Evolutionary conservation across 2,888 invertebrate species (phyloP).

Genomic region (Morpho achilles): DNA sequence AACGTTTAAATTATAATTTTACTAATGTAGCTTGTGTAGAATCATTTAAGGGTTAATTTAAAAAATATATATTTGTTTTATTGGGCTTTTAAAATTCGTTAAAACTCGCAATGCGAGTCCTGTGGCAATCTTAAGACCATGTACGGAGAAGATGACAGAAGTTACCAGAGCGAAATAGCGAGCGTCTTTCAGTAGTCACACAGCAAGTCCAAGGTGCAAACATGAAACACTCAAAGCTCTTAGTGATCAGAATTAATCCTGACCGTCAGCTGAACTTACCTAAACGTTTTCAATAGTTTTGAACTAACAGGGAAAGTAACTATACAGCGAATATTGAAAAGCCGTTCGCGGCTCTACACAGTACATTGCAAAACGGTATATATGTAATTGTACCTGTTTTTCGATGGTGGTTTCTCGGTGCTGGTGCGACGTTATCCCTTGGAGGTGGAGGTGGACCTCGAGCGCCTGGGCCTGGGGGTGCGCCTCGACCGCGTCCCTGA

Average conservation of each 20-base stretch:
- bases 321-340: constrained; percentile 55
- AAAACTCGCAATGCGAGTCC: constrained; percentile 57
- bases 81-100: constrained; percentile 17
- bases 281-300: constrained; percentile 42
- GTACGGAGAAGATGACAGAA: constrained; percentile 78
- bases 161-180: constrained; percentile 77
- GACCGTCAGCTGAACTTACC: constrained; percentile 68
- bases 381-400: constrained; percentile 61
- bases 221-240: constrained; percentile 81
- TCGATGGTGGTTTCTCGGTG: constrained; percentile 64
- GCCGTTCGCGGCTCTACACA: constrained; percentile 46
- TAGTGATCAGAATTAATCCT: constrained; percentile 64
- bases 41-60: neutral
- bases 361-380: constrained; percentile 27
- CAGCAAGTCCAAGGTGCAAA: constrained; percentile 81
- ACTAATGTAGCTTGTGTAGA: neutral
- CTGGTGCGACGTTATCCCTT: constrained; percentile 81
- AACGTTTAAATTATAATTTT: neutral
- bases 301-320: constrained; percentile 55
- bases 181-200: constrained; percentile 76
- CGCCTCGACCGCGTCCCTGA: constrained; percentile 41
- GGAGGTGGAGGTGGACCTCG: constrained; percentile 94
- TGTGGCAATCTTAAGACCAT: constrained; percentile 71
- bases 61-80: neutral
- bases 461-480: constrained; percentile 84